Percentiles rank a stretch among this genome's conserved stretches.
These are phyloP conservation scores for Drosophila maculinotata DNA, from an alignment of 2,888 invertebrate genomes.

Conservation along the genomic window DNA sequence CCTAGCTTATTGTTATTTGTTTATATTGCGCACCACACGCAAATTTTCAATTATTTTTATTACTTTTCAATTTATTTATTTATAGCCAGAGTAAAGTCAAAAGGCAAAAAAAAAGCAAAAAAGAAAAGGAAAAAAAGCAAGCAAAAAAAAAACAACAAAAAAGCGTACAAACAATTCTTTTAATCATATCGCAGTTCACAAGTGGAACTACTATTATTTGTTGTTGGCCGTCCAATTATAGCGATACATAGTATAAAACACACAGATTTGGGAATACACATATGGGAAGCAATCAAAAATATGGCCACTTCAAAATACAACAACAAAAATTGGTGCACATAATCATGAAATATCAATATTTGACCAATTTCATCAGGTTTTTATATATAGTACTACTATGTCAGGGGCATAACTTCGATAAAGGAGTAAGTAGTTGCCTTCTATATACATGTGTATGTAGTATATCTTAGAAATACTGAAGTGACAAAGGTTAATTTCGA, in stretches of 20 bases:
- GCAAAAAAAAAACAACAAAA: not conserved
- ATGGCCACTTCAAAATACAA: constrained; percentile 19
- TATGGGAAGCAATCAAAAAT: constrained; percentile 36
- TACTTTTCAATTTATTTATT: constrained; percentile 40
- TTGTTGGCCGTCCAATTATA: constrained; percentile 25
- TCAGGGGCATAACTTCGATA: constrained; percentile 1
- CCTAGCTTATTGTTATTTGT: constrained; percentile 29
- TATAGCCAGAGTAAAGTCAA: constrained; percentile 11
- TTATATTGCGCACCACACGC: constrained; percentile 44
- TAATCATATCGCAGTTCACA: constrained; percentile 56
- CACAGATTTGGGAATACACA: constrained; percentile 26
- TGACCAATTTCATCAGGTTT: constrained; percentile 13
- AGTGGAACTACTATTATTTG: constrained; percentile 43
- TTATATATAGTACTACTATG: not conserved
- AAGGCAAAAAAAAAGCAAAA: constrained; percentile 7
- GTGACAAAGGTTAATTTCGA: not conserved
- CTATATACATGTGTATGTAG: too few species aligned
- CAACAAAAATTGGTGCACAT: constrained; percentile 15
- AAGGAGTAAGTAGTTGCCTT: not conserved
- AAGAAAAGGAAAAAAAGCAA: constrained; percentile 11
- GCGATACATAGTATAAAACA: constrained; percentile 10
- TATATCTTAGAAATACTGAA: too few species aligned
- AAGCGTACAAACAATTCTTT: constrained; percentile 15
- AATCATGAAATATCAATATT: constrained; percentile 22
- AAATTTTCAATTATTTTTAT: constrained; percentile 51